These are phyloP conservation scores for Agrypnus murinus DNA, from an alignment of 2,888 invertebrate genomes.

Conservation along the genomic window DNA sequence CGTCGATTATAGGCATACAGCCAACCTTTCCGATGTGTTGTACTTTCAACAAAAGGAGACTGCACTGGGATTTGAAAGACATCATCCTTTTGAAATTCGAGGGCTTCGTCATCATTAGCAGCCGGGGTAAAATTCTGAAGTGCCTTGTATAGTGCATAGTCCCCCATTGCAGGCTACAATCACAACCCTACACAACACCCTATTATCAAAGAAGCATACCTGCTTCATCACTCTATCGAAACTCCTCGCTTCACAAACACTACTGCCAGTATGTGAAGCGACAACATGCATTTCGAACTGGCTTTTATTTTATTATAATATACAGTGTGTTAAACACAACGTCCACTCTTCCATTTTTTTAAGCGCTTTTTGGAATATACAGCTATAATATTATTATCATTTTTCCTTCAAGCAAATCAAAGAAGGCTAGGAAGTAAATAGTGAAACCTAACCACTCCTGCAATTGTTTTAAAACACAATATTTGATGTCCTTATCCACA, in stretches of 20 bases:
- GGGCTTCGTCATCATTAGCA: slow-evolving; percentile 62
- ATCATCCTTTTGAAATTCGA: slow-evolving; percentile 69
- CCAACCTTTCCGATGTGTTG: slow-evolving; percentile 67
- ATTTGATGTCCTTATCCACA: not conserved
- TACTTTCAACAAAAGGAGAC: slow-evolving; percentile 62
- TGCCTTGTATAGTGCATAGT: slow-evolving; percentile 69
- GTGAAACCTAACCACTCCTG: slow-evolving; percentile 49
- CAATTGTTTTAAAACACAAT: slow-evolving; percentile 13
- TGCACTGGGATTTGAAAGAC: slow-evolving; percentile 69
- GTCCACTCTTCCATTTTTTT: slow-evolving; percentile 46
- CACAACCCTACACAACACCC: slow-evolving; percentile 47
- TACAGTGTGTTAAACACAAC: slow-evolving; percentile 37
- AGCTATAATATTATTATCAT: slow-evolving; percentile 21
- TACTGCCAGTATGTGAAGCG: slow-evolving; percentile 40
- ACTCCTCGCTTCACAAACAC: slow-evolving; percentile 45
- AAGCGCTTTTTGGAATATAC: too few relatives aligned
- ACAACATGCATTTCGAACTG: slow-evolving; percentile 40
- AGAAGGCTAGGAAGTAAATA: slow-evolving; percentile 41
- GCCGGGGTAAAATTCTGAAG: slow-evolving; percentile 67
- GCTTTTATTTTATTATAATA: slow-evolving; percentile 1
- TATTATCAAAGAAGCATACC: slow-evolving; percentile 40
- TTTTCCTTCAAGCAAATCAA: slow-evolving; percentile 29
- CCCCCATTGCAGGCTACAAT: slow-evolving; percentile 66
- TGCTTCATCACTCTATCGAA: slow-evolving; percentile 45
- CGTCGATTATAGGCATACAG: slow-evolving; percentile 69